Conservation (phyloP, 2,113 vertebrate genomes). For the Marcusenius ussheri region DNA sequence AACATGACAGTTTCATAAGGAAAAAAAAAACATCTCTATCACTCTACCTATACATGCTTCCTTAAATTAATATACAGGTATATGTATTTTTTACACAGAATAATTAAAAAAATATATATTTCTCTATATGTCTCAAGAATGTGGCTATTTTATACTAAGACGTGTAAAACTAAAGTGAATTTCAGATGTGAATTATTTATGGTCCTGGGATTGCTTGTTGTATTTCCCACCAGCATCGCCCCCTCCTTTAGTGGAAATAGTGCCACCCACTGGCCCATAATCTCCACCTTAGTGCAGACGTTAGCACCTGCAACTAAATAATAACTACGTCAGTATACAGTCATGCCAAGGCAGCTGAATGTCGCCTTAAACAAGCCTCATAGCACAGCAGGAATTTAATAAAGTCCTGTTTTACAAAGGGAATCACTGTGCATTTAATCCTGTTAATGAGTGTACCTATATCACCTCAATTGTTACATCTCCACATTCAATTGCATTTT, state of each 20-base stretch:
- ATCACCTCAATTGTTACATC: neutral
- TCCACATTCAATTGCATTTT: neutral
- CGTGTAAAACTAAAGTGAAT: neutral
- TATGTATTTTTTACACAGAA: neutral
- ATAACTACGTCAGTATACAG: neutral
- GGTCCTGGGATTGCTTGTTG: neutral
- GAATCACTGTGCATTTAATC: neutral
- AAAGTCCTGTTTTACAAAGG: neutral
- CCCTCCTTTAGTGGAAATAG: neutral
- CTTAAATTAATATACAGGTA: neutral
- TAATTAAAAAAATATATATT: neutral
- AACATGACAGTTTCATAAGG: neutral
- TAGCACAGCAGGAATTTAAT: neutral
- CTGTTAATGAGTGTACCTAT: neutral
- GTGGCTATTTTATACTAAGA: neutral
- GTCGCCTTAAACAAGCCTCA: neutral
- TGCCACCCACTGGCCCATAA: conserved; percentile 1
- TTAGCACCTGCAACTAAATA: neutral
- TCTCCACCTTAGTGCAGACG: neutral
- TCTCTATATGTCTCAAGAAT: neutral
- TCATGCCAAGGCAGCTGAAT: neutral
- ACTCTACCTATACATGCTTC: neutral
- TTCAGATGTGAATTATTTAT: neutral
- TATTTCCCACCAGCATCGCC: neutral
- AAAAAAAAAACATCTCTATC: neutral